A percentile compares a stretch with the other conserved stretches of the same genome.
Evolutionary conservation across 1,140 invertebrate species (phyloP).

Genomic region (Lepidostoma basale): DNA sequence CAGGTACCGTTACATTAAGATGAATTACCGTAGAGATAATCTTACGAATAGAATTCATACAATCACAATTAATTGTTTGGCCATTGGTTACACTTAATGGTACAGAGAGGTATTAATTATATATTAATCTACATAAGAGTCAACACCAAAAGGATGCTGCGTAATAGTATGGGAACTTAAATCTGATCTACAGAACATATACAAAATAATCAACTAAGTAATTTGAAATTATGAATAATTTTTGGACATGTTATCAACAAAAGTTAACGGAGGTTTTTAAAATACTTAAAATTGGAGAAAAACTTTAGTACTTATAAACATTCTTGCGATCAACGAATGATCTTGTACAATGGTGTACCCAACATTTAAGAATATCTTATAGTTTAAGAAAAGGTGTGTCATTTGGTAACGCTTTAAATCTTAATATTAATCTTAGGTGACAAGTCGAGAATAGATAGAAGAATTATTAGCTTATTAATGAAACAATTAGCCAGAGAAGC

Average conservation of each 20-base stretch:
- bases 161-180: no score
- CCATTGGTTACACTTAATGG: background rate
- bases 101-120: background rate
- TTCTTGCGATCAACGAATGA: no score
- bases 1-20: conserved; percentile 59
- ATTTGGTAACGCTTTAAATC: background rate
- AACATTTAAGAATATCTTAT: conserved; percentile 10
- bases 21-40: conserved; percentile 33
- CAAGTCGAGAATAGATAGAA: background rate
- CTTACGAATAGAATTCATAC: conserved; percentile 16
- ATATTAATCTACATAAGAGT: no score
- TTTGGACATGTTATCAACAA: no score
- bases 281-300: no score
- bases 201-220: no score
- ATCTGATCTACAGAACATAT: no score
- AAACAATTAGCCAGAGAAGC: background rate
- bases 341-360: no score
- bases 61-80: conserved; percentile 19
- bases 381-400: conserved; percentile 6
- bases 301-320: no score
- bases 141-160: no score
- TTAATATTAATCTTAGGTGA: background rate
- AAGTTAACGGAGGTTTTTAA: no score
- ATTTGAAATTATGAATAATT: no score
- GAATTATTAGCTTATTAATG: background rate